Evolutionary conservation across 2,113 vertebrate species (phyloP), one percentile per base, ranked within the genome.

Genomic region (Ondatra zibethicus): DNA sequence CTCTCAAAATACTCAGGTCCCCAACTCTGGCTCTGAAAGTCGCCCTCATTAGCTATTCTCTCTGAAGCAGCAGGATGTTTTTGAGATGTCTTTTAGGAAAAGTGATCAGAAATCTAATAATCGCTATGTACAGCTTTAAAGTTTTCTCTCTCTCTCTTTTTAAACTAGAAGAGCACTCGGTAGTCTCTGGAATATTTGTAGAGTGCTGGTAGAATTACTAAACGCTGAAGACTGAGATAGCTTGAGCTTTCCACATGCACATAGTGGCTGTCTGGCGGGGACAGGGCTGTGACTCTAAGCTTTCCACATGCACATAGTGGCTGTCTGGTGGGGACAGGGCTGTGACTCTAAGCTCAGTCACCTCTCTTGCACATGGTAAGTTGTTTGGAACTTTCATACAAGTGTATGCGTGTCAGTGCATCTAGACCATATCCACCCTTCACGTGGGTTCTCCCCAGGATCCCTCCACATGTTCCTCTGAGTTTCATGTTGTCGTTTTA

Each of bases 21-120:
- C 5, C 25, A 65, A 0, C 87, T 88, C 47, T 55, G 45, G 21
- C 77, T 76, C 5, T 78, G 36, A 63, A 70, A 66, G 25, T 91
- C 85, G 80, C 78, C 27, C 27, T 78, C 27, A 31, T 77, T 75
- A 87, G 86, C 31, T 80, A 50, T 88, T 96, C 58, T 91, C 78
- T 94, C 68, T 50, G 47, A 27, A 92, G 23, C 45, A 88, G 61
- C 7, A 55, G 50, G 19, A 58, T 17, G 84, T 42, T 94, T 97
- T 94, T 95, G 52, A 96, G 91, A 92, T 92, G 14, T 70, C 45
- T 94, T 52, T 91, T 82, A 68, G 92, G 70, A 91, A 95, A 96
- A 93, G 31, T 72, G 65, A 88, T 89, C 47, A 47, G 77, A 75
- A 85, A 12, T 93, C 92, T 92, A 68, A 52, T 87, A 47, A 73